Base-by-base conservation (phyloP, 1,140 invertebrate genomes). In the Drosophila sturtevanti region DNA sequence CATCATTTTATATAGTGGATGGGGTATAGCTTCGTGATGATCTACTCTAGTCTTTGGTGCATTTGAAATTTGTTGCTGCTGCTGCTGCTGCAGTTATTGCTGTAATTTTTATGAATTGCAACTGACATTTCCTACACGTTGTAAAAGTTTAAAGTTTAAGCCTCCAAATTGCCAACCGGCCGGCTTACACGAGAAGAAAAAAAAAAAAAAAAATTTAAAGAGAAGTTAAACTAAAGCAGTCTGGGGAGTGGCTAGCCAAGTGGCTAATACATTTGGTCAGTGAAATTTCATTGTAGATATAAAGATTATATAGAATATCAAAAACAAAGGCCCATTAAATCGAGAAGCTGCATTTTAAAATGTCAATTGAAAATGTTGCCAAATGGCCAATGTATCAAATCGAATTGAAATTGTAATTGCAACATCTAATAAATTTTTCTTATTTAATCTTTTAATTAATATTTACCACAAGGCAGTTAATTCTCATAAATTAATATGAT, bases 61-160 rank as follows among this genome's bases (percentile, higher is more conserved):
- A 68, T 56, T 14, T 65, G 55, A 16, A 70, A 48, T 68, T 4
- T 55, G 41, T 21, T 16, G 52, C 51, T 61, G 35, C 16, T 55
- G 62, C n/a, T 61, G 75, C 55, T 41, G 66, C 56, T 31, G 70
- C 68, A 75, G 82, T 72, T 86, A 75, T 70, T 87, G 82, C 75
- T 60, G 82, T 68, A 79, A 81, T 79, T 87, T 84, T 84, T 84
- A 84, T 84, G 81, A 84, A 79, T 87, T 82, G 76, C 82, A 89
- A 87, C 84, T 89, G 84, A 87, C 84, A 89, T 89, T 89, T 89
- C 84, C 84, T 89, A 82, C 79, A 77, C 76, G 77, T 63, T 77
- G 84, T 54, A 80, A 87, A 89, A 89, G 84, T 89, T 89, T 89
- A 89, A 89, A 89, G 84, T 89, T 89, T 89, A 89, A 80, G 65